Base-by-base conservation (phyloP, 2,113 vertebrate genomes). In the Barnardius zonarius region DNA sequence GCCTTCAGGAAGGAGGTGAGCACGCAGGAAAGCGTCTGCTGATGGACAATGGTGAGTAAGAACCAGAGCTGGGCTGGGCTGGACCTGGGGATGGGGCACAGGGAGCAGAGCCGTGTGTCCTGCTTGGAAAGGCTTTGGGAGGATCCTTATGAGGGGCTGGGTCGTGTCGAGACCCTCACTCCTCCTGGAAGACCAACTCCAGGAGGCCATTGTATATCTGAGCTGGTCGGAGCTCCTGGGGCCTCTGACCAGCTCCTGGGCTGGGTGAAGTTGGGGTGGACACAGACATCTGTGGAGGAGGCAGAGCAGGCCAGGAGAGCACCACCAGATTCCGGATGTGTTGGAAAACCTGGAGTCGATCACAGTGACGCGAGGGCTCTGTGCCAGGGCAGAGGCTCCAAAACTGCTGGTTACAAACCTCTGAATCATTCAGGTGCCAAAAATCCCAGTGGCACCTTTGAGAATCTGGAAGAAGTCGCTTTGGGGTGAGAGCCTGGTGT, bases 41-140 rank as follows among this genome's bases (percentile, higher is more conserved):
- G 86, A 89, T 79, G 77, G 86, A 91, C 94, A 88, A 97, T 96
- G 96, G 96, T 97, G 79, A 96, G 96, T 96, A 69, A 82, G 54
- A 78, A 35, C 37, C 1, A 6, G 18, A 63, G 6, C 25, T 41
- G 88, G 64, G 76, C 52, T 72, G n/a, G 3, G 2, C 33, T 67
- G 82, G 54, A 57, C 20, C 11, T 66, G 51, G 68, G 72, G 54
- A 63, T 0, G 0, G 82, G 33, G 35, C 13, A 2, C 1, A 8
- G 74, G 63, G 20, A 88, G 35, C 1, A 1, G 66, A 79, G 63
- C 37, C 2, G 0, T 17, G n/a, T 1, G 3, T 73, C 27, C 70
- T 37, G n/a, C 57, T 18, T 64, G 52, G 59, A 39, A 69, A 17
- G 59, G n/a, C 41, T 77, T 73, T 30, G 54, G 7, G 4, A 1